Conservation (phyloP, 2,888 invertebrate species). For the Troilus luridus region DNA sequence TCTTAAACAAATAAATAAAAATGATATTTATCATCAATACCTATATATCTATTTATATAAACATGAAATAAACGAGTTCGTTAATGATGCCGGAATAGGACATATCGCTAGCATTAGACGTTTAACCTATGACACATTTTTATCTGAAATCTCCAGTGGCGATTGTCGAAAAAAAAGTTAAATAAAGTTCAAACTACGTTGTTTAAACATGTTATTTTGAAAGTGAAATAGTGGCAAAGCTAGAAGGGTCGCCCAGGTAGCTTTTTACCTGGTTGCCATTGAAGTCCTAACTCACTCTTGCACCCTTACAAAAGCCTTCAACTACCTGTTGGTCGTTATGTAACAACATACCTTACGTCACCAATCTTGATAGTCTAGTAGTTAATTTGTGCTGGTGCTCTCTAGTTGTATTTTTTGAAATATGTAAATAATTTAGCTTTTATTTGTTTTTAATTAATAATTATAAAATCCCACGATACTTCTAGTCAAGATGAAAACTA, state of each 20-base stretch:
- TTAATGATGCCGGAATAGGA: background rate
- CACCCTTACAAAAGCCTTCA: background rate
- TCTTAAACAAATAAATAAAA: background rate
- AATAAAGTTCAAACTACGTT: background rate
- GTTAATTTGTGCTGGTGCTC: background rate
- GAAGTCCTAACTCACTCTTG: background rate
- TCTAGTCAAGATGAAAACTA: slow-evolving; percentile 76
- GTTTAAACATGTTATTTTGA: background rate
- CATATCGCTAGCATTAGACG: background rate
- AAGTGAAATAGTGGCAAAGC: background rate
- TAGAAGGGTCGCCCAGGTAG: background rate
- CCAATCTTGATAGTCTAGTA: background rate
- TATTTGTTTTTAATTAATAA: background rate
- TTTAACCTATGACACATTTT: slow-evolving; percentile 6
- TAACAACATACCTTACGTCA: slow-evolving; percentile 31
- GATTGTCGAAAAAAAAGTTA: background rate
- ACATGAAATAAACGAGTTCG: background rate
- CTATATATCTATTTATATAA: too few species aligned
- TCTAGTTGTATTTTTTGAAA: background rate
- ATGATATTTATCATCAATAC: background rate
- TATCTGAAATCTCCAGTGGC: background rate
- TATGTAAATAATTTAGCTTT: background rate
- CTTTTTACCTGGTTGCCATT: background rate
- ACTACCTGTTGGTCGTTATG: slow-evolving; percentile 42
- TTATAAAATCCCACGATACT: background rate